Evolutionary conservation across 2,113 vertebrate genomes (phyloP), one percentile per base, ranked within the genome.

Genomic region (Platichthys flesus): DNA sequence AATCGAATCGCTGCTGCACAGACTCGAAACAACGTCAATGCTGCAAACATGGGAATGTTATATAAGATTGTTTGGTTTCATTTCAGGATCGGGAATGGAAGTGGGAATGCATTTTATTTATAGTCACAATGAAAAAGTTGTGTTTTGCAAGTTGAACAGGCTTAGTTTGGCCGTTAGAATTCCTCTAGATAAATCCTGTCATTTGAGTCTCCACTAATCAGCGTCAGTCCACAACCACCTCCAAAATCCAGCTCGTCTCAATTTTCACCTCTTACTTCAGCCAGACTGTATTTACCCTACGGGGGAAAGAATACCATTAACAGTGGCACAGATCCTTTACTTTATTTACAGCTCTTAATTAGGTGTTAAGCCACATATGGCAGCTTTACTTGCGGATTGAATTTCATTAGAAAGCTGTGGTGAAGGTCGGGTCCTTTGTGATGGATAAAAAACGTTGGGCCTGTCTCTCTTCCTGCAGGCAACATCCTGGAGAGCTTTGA

Each of bases 401-500:
- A n/a, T 80, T 80, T 76, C 24, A 65, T 60, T 52, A 47, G 51
- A 15, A 45, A 1, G 28, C 0, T 45, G 18, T 45, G 6, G 4
- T 37, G 9, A 72, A 28, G 26, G 9, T 61, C 9, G 2, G 55
- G 26, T 56, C 24, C 8, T 26, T n/a, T 16, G 28, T 69, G 52
- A 69, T 28, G 58, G 35, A 59, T 18, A 78, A 72, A 45, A 31
- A 67, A 23, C 3, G n/a, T 40, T 18, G 3, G 54, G 9, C 35
- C 20, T 42, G 13, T 67, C n/a, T 26, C 9, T 76, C 37, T 0
- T 40, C 61, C 18, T 26, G 23, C 74, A 95, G 95, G 85, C 3
- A 92, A 95, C 76, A 93, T 95, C 89, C 84, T 95, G 88, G 91
- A 95, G 86, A 93, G 91, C 64, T 95, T 95, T 21, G 94, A 95